Evolutionary conservation across 2,888 invertebrate species (phyloP), one percentile per base, ranked within the genome.

Genomic region (Ornithoptera alexandrae): DNA sequence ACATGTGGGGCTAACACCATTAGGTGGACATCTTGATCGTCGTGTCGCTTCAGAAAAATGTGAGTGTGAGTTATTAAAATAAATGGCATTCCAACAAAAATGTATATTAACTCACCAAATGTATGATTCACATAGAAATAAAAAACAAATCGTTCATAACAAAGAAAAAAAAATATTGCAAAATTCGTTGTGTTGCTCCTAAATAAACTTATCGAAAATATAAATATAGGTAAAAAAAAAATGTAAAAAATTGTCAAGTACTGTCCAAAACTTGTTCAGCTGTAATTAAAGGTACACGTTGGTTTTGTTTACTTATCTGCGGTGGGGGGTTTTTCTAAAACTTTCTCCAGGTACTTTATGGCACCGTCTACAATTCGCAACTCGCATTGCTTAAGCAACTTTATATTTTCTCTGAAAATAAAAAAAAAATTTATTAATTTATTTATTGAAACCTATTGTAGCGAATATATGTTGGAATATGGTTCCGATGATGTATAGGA

Each of bases 381-480:
- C 87, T 93, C 93, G 71, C 87, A 87, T 77, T 88, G 78, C 73
- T 93, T 92, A 42, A 93, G 75, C n/a, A 89, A 78, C 70, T 85
- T 86, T 70, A 90, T 81, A 75, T 90, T 88, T 75, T 81, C 84
- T 74, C 93, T 93, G 86, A 53, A 87, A 89, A 72, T 53, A 74
- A 77, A 69, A 53, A 53, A 17, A 53, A 6, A n/a, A 2, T 12
- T 18, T 1, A 6, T 53, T 39, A 10, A 39, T 39, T 10, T 39
- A 10, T 39, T 39, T 39, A 39, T 39, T 30, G 5, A 5, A 22
- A 22, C 22, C 22, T 22, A 36, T 36, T 36, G 8, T 36, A 36
- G 36, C 8, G 36, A 7, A 36, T 36, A 36, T 1, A 39, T 39
- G 8, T 39, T 39, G 5, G 6, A 39, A 7, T 39, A 10, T 39